Evolutionary conservation across 2,797 vertebrate genomes (phyloP).

Genomic region (Periophthalmus magnuspinnatus): DNA sequence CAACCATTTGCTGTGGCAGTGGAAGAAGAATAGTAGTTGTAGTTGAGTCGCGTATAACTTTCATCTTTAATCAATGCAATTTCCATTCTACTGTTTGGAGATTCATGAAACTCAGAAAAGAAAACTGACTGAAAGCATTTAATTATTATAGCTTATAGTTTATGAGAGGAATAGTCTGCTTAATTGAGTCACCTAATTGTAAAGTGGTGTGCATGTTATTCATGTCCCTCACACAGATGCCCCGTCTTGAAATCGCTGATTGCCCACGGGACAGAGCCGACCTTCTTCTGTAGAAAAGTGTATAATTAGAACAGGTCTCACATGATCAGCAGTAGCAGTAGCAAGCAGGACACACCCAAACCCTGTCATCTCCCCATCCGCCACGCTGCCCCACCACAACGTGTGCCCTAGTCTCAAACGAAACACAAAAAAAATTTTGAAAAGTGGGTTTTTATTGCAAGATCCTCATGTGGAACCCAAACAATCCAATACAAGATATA

Average conservation of each 20-base stretch:
- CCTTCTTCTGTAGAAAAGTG: conserved; percentile 74
- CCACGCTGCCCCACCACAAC: conserved; percentile 19
- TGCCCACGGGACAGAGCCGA: conserved; percentile 69
- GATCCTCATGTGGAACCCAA: conserved; percentile 29
- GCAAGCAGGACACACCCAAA: conserved; percentile 75
- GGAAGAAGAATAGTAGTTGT: not conserved
- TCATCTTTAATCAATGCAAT: no score
- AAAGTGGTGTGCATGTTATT: not conserved
- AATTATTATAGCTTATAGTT: not conserved
- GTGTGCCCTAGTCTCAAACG: conserved; percentile 22
- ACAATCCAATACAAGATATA: no score
- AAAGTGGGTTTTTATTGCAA: conserved; percentile 32
- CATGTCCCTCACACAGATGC: conserved; percentile 20
- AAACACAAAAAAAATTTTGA: conserved; percentile 30
- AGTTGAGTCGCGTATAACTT: not conserved
- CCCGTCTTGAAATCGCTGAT: conserved; percentile 49
- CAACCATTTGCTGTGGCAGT: not conserved
- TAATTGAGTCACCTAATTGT: not conserved
- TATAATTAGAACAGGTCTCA: conserved; percentile 84
- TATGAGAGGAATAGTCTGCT: not conserved
- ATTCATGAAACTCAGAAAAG: not conserved
- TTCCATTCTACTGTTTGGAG: no score
- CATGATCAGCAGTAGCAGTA: conserved; percentile 75
- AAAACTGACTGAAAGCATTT: not conserved
- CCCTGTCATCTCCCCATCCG: conserved; percentile 64